Evolutionary conservation across 2,113 vertebrate genomes (phyloP), one percentile per base, ranked within the genome.

Genomic region (Clinocottus analis): DNA sequence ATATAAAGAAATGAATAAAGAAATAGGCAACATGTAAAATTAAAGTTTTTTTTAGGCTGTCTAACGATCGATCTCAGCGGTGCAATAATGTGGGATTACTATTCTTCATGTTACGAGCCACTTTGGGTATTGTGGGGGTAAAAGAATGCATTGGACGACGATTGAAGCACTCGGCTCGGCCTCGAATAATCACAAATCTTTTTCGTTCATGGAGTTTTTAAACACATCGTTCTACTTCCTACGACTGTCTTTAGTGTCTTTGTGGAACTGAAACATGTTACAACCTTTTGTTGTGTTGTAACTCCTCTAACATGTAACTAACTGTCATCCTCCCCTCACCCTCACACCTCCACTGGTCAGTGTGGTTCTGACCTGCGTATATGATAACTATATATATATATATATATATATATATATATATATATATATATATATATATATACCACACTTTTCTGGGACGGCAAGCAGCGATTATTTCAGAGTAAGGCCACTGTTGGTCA

Each of bases 301-400:
- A 49, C 29, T 78, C 21, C 29, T 78, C 21, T 16, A 51, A 43
- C 31, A 29, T 29, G 8, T 45, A 67, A 71, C 41, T 8, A 0
- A 55, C 63, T 59, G 63, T 71, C 14, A 73, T 45, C 75, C 73
- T 79, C 73, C 47, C 71, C 53, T 47, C 89, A 58, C 75, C 45
- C 75, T 79, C 43, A 31, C 72, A 68, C 78, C 77, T 84, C 72
- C 51, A 43, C 60, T 67, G 86, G 86, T 75, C 84, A 82, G 62
- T 6, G 60, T 10, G 53, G 64, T 11, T 80, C 70, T 79, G 88
- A 85, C 86, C 85, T 62, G 69, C 21, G 4, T 56, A 45, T n/a
- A 61, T 53, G 35, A 49, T 58, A 79, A 77, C 74, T 27, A 60
- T 72, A 67, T 63, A n/a, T 1, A 7, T 10, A 33, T 33, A 33